Base-by-base conservation (phyloP, 2,113 vertebrate species). In the Elachura formosa region DNA sequence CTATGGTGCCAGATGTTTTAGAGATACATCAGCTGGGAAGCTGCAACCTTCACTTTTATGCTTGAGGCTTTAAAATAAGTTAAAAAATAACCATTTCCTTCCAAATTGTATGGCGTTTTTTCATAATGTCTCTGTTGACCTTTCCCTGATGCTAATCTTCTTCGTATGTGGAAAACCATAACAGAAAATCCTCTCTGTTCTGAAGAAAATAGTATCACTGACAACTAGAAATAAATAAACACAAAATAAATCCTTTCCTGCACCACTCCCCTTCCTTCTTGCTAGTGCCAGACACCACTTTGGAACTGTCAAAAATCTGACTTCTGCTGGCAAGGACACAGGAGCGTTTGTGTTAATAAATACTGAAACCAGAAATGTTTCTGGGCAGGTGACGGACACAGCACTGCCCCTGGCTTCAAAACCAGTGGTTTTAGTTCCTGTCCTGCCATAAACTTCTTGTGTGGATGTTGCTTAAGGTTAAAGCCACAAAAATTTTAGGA, bases 391-490 rank as follows among this genome's bases (percentile, higher is more conserved):
- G 15, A 45, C 0, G 2, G 36, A 45, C 51, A 71, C 34, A 0
- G 3, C 0, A 0, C 71, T 93, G 58, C 21, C 40, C 2, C 0
- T 41, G 52, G 5, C 54, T 61, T 23, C 22, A 25, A 66, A 59
- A n/a, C 7, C 64, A 28, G 16, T 14, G 25, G 31, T 74, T 81
- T 38, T 63, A 45, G 36, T n/a, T 90, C 64, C 79, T n/a, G 46
- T 46, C 52, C 31, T 92, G 51, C 51, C 72, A 74, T 51, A 90
- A 90, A 62, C 16, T 74, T 80, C 62, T 77, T 2, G 0, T 43
- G 51, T 51, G 34, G 56, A 88, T 94, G 85, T 55, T 12, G 6
- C 58, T 85, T 89, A 40, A 82, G 43, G 77, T 87, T 93, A 93
- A 94, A 87, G 69, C 48, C 3, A 5, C 31, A 72, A 74, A 90